These are phyloP conservation scores for Norana najaformis DNA, from an alignment of 2,888 invertebrate genomes.

Conservation along the genomic window DNA sequence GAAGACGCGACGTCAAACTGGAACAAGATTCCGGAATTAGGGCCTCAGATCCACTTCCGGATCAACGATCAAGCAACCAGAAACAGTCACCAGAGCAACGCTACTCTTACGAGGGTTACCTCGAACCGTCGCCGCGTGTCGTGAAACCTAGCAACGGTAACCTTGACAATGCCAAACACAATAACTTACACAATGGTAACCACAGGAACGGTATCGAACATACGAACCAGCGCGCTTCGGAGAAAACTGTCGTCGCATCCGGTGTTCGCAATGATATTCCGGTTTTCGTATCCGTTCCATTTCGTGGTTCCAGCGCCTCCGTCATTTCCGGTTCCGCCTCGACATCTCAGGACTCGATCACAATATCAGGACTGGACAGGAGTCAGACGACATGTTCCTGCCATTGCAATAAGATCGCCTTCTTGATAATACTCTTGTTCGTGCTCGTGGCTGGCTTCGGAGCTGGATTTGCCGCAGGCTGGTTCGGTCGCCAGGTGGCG, in stretches of 20 bases:
- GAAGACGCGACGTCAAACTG: not conserved
- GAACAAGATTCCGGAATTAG: not conserved
- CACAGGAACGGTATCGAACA: not conserved
- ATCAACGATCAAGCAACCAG: not conserved
- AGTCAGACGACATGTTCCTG: not conserved
- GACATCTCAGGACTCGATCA: not conserved
- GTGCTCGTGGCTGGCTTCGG: not conserved
- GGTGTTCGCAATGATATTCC: not conserved
- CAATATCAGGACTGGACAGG: not conserved
- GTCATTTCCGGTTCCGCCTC: not conserved
- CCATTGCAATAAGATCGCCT: not conserved
- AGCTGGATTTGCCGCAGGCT: not conserved
- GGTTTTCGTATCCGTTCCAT: not conserved
- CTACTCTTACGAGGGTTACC: not conserved
- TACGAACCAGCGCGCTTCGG: too few relatives aligned
- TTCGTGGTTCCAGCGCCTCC: not conserved
- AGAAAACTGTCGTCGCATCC: not conserved
- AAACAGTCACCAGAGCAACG: not conserved
- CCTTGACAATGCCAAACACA: not conserved
- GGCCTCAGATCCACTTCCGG: not conserved
- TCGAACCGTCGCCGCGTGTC: not conserved
- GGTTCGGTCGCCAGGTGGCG: not conserved
- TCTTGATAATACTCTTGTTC: not conserved
- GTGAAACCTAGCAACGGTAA: constrained; percentile 8
- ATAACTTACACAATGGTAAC: not conserved